Evolutionary conservation across 1,140 invertebrate species (phyloP).

Genomic region (Zaprionus nigranus): DNA sequence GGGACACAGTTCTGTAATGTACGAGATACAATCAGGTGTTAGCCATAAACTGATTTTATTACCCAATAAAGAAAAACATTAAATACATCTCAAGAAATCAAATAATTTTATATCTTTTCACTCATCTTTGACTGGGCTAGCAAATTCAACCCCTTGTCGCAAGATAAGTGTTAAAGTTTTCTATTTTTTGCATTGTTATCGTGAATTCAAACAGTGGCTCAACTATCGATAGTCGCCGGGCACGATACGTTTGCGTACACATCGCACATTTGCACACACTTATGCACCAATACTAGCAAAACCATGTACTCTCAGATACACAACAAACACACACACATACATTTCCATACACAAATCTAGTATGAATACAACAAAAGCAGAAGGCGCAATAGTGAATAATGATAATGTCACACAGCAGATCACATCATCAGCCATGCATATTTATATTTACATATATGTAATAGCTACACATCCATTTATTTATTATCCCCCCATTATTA

Average conservation of each 20-base stretch:
- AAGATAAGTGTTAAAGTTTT: slow-evolving; percentile 23
- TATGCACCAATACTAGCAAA: slow-evolving; percentile 1
- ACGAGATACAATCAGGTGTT: neutral
- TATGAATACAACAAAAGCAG: slow-evolving; percentile 53
- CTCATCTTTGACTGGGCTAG: neutral
- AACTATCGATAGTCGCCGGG: slow-evolving; percentile 62
- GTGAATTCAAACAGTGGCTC: slow-evolving; percentile 40
- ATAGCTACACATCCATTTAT: neutral
- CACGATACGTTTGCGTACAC: slow-evolving; percentile 14
- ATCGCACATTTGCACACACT: slow-evolving; percentile 37
- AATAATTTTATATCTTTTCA: no score
- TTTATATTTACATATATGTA: slow-evolving; percentile 1
- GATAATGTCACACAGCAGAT: slow-evolving; percentile 50
- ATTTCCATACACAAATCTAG: slow-evolving; percentile 31
- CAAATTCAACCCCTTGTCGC: neutral
- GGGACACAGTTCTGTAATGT: slow-evolving; percentile 92
- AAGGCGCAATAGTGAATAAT: slow-evolving; percentile 53
- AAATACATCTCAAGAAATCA: no score
- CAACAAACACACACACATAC: neutral
- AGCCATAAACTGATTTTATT: neutral
- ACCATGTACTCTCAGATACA: slow-evolving; percentile 24
- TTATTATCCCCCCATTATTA: neutral
- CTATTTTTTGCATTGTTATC: slow-evolving; percentile 15
- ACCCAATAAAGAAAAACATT: slow-evolving; percentile 3
- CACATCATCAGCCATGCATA: slow-evolving; percentile 57